Evolutionary conservation across 2,888 invertebrate genomes (phyloP), one percentile per base, ranked within the genome.

Genomic region (Plebejus melissa): DNA sequence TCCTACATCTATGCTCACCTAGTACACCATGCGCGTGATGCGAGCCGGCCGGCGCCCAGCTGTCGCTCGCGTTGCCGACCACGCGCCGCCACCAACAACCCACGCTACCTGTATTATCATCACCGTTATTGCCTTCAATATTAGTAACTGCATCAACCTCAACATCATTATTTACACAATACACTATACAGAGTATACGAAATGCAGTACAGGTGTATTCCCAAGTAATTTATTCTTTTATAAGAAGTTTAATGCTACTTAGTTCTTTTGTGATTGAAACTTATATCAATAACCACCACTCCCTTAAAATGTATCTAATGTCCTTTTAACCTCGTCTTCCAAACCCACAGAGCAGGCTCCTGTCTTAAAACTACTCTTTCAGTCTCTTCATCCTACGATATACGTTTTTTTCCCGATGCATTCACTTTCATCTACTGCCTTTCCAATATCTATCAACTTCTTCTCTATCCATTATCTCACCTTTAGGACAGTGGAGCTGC

Each of bases 401-500:
- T 38, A 38, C 4, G 4, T 38, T 5, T 38, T 5, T 38, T 38
- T 38, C 38, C 38, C 5, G 7, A 50, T 50, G 4, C 13, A 4
- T 13, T 50, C 1, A 0, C 13, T 13, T 9, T 28, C 2, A 60
- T 60, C 28, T 28, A 28, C 22, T 60, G 9, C 11, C 28, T 9
- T 9, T 60, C 2, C 60, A 60, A 9, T 13, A 2, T 28, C 9
- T 11, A 13, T 32, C 13, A 65, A 32, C 57, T 13, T 58, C n/a
- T 58, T 4, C n/a, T 32, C 13, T 9, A 4, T 65, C 71, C 22
- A 60, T 2, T 28, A 41, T 28, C 16, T 32, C 80, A 95, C 96
- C 97, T 89, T 96, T 96, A 76, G 97, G 96, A 86, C 98, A 98
- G 83, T 97, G 97, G 69, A 98, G 92, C 79, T 97, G 97, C 60